These are phyloP conservation scores for Trachurus trachurus DNA, from an alignment of 2,797 vertebrate genomes.

Conservation along the genomic window DNA sequence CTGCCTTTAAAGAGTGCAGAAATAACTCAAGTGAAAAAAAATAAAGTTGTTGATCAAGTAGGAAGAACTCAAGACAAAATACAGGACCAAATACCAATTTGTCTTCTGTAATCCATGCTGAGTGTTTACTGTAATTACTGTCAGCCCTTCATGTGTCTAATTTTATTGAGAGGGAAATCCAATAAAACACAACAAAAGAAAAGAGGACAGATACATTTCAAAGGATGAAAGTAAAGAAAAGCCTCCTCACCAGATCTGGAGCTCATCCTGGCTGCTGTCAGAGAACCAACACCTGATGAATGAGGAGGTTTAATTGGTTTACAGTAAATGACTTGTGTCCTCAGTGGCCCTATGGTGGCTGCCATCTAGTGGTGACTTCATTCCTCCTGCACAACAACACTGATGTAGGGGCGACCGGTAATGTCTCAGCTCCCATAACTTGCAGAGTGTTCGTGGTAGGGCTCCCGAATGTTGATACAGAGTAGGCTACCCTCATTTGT, in stretches of 20 bases:
- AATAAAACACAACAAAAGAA: neutral
- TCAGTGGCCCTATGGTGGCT: neutral
- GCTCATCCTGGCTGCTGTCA: neutral
- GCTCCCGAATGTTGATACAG: too few species aligned
- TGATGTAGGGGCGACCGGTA: too few species aligned
- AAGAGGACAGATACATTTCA: neutral
- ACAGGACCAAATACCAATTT: neutral
- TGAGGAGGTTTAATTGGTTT: too few species aligned
- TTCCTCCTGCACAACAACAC: neutral
- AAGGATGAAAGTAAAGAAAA: neutral
- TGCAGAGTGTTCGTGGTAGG: too few species aligned
- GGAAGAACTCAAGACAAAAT: neutral
- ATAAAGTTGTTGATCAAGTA: neutral
- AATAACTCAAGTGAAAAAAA: neutral
- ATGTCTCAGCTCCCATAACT: too few species aligned
- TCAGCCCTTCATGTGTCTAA: neutral
- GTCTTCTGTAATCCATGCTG: neutral
- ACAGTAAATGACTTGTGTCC: neutral
- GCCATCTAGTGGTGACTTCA: conserved; percentile 13
- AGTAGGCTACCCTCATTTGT: too few species aligned
- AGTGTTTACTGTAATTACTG: neutral
- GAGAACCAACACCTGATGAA: neutral
- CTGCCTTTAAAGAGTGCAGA: neutral
- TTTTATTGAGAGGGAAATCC: neutral
- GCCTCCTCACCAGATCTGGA: neutral